Conservation (phyloP, 2,113 vertebrate species). For the Centropristis striata region DNA sequence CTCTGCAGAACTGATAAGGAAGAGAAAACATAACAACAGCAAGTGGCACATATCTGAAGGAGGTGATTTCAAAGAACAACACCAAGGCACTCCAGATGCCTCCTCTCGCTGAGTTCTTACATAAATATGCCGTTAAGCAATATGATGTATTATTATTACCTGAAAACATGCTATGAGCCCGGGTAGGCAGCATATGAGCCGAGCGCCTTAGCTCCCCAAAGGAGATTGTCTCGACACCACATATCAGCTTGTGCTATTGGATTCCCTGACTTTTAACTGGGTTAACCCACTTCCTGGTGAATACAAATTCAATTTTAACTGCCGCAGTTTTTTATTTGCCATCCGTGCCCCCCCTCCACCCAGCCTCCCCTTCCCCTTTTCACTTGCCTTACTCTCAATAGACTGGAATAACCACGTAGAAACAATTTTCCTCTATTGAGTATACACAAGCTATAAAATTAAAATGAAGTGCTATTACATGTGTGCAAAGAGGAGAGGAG, state of each 20-base stretch:
- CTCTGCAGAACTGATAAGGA: constrained; percentile 79
- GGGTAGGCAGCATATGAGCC: constrained; percentile 78
- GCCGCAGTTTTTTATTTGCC: constrained; percentile 86
- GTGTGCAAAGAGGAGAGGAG: constrained; percentile 60
- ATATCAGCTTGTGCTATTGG: constrained; percentile 85
- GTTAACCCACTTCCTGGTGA: constrained; percentile 88
- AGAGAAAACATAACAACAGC: constrained; percentile 77
- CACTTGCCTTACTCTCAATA: constrained; percentile 73
- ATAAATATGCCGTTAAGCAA: constrained; percentile 80
- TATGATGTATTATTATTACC: constrained; percentile 85
- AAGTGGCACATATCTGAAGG: constrained; percentile 77
- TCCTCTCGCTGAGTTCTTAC: constrained; percentile 74
- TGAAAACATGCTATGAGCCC: constrained; percentile 82
- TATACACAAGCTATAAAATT: constrained; percentile 86
- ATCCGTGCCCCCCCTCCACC: constrained; percentile 62
- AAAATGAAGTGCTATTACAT: constrained; percentile 86
- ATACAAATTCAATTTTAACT: constrained; percentile 90
- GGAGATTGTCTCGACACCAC: constrained; percentile 84
- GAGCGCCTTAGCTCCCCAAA: constrained; percentile 81
- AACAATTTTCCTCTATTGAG: constrained; percentile 85
- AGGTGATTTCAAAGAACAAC: constrained; percentile 81
- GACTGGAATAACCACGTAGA: constrained; percentile 85
- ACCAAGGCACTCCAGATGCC: constrained; percentile 67
- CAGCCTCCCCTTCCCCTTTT: constrained; percentile 38
- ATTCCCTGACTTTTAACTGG: constrained; percentile 88